Base-by-base conservation (phyloP, 1,140 invertebrate genomes). In the Aphidius gifuensis region DNA sequence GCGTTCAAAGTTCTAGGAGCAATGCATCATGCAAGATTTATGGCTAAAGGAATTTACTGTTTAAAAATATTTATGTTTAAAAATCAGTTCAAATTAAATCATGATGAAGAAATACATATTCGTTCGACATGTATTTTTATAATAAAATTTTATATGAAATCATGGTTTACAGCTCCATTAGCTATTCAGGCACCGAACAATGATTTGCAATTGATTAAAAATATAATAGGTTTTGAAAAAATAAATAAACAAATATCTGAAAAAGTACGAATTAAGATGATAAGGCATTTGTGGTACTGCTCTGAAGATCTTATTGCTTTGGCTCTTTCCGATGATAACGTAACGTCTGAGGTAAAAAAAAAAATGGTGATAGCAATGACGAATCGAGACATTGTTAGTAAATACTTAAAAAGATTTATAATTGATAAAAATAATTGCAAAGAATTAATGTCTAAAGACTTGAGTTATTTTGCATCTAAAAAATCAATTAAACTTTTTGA, bases 201-300 rank as follows among this genome's bases (percentile, higher is more conserved):
- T 40, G 63, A 64, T 55, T 60, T 64, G n/a, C 32, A 55, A 21
- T 57, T 60, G 16, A 9, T 64, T 32, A 49, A 60, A 56, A 60
- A 57, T n/a, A 39, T 64, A 5, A 60, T n/a, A n/a, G n/a, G n/a
- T n/a, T n/a, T n/a, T n/a, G n/a, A n/a, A 6, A 42, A 48, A 16
- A 64, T 69, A 45, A 51, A 70, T 53, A 1, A 44, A 11, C 46
- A 67, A 45, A 61, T 68, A 23, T 58, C 69, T 39, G 55, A 62
- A 8, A 45, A 49, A 42, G 63, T 55, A 5, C 56, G 62, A 11
- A 58, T 63, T 9, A 72, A 72, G 56, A 58, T 73, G 5, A 58
- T 39, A 9, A 60, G 62, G 7, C 69, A 74, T 60, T 54, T 73
- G 32, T 73, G 71, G 69, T 73, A 72, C 58, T 68, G 72, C 58